A percentile compares a stretch with the other conserved stretches of the same genome.
Evolutionary conservation across 2,113 vertebrate species (phyloP).

Genomic region (Haliaeetus leucogaster): DNA sequence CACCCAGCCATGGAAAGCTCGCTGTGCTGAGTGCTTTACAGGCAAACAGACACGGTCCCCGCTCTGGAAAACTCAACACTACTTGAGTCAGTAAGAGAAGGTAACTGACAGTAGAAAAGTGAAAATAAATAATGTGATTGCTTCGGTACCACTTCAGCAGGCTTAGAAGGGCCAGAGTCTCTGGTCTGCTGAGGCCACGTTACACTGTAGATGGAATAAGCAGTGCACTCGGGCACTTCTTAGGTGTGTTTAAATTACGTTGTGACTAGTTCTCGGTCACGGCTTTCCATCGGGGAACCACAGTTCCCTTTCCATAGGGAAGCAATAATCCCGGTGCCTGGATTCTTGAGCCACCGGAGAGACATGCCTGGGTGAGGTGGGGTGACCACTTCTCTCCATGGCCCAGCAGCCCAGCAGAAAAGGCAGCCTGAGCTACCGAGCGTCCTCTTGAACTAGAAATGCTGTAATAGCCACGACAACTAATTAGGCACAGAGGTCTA

Average conservation of each 20-base stretch:
- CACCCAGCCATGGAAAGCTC: neutral
- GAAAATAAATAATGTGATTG: neutral
- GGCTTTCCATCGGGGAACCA: neutral
- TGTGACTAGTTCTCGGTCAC: neutral
- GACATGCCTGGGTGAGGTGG: neutral
- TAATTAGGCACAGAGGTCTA: neutral
- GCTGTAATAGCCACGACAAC: neutral
- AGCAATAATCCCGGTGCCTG: neutral
- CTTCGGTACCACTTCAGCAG: neutral
- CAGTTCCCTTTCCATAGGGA: neutral
- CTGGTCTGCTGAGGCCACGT: neutral
- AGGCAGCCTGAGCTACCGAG: neutral
- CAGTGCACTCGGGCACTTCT: neutral
- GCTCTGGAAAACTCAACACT: neutral
- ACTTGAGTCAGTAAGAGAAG: neutral
- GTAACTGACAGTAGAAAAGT: neutral
- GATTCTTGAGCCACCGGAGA: neutral
- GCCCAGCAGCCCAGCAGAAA: neutral
- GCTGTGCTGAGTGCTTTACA: neutral
- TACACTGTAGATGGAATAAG: neutral
- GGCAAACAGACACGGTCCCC: neutral
- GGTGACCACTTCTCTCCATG: neutral
- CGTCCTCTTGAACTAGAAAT: neutral
- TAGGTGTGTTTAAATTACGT: neutral
- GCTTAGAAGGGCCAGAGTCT: neutral